phyloP scores from a whole-genome alignment of 2,888 invertebrate genomes.

The Lasius fuliginosus region DNA sequence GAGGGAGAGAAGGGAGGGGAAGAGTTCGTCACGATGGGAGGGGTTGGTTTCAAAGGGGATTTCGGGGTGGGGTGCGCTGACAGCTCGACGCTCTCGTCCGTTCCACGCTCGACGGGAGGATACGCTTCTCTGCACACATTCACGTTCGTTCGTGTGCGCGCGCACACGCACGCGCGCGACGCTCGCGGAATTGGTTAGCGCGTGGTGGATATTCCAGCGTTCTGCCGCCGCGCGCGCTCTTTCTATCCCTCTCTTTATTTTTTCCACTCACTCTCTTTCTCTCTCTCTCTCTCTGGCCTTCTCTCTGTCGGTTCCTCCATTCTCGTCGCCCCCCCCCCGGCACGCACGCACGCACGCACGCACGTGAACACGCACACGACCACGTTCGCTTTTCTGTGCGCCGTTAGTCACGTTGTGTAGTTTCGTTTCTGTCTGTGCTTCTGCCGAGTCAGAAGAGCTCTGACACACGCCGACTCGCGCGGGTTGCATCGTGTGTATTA shows the following conservation, averaged over 20 bases:
- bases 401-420: slow-evolving; percentile 84
- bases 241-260: slow-evolving; percentile 69
- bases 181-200: slow-evolving; percentile 67
- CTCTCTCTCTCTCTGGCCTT: slow-evolving; percentile 68
- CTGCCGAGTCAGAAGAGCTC: slow-evolving; percentile 83
- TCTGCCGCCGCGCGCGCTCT: slow-evolving; percentile 39
- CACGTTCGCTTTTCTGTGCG: slow-evolving; percentile 72
- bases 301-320: slow-evolving; percentile 63
- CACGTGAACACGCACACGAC: slow-evolving; percentile 56
- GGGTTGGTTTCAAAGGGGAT: slow-evolving; percentile 82
- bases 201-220: slow-evolving; percentile 59
- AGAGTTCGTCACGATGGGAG: slow-evolving; percentile 73
- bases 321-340: slow-evolving; percentile 65
- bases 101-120: slow-evolving; percentile 83
- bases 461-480: slow-evolving; percentile 77
- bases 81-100: slow-evolving; percentile 85
- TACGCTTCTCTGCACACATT: slow-evolving; percentile 86
- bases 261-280: slow-evolving; percentile 54
- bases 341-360: slow-evolving; percentile 55
- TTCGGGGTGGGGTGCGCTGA: slow-evolving; percentile 85
- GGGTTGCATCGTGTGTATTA: slow-evolving; percentile 53
- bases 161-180: slow-evolving; percentile 43
- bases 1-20: slow-evolving; percentile 57
- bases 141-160: slow-evolving; percentile 72
- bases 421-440: slow-evolving; percentile 84